A percentile compares a stretch with the other conserved stretches of the same genome.
Evolutionary conservation across 37 sponge, comb jelly and placozoan genomes (phyloP).

Genomic region (Chondrosia reniformis): DNA sequence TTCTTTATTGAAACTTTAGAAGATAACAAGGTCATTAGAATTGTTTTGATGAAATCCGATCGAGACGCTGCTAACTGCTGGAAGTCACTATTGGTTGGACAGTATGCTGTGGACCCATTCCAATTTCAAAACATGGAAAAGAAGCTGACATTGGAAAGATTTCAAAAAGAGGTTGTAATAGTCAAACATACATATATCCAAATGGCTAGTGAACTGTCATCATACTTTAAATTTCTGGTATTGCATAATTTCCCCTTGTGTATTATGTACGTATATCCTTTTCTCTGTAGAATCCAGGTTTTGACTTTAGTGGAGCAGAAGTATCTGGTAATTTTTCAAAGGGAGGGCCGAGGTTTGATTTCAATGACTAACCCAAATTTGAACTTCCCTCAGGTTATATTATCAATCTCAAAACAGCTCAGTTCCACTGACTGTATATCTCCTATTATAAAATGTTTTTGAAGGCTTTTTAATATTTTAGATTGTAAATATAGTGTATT

Average conservation of each 20-base stretch:
- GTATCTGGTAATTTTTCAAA: conserved; percentile 73
- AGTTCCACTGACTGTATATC: too few relatives aligned
- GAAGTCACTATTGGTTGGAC: conserved; percentile 73
- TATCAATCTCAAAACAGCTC: too few relatives aligned
- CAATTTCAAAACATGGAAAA: conserved; percentile 84
- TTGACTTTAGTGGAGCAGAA: conserved; percentile 91
- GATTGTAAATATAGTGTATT: too few relatives aligned
- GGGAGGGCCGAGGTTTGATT: conserved; percentile 70
- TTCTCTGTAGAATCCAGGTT: conserved; percentile 78
- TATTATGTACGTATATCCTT: background rate
- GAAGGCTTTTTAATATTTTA: too few relatives aligned
- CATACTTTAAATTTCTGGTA: too few relatives aligned
- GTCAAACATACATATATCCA: too few relatives aligned
- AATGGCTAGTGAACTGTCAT: too few relatives aligned
- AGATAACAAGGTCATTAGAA: conserved; percentile 60
- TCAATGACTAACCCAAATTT: background rate
- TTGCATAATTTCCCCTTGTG: background rate
- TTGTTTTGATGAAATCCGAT: conserved; percentile 71
- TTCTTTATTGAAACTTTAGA: conserved; percentile 32
- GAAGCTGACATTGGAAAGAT: conserved; percentile 92
- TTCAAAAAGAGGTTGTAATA: conserved; percentile 68
- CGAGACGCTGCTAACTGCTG: conserved; percentile 80
- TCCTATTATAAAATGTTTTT: too few relatives aligned
- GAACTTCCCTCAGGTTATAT: too few relatives aligned
- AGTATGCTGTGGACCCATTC: conserved; percentile 55